phyloP scores from a whole-genome alignment of 2,113 vertebrate species.

The Fulica atra region DNA sequence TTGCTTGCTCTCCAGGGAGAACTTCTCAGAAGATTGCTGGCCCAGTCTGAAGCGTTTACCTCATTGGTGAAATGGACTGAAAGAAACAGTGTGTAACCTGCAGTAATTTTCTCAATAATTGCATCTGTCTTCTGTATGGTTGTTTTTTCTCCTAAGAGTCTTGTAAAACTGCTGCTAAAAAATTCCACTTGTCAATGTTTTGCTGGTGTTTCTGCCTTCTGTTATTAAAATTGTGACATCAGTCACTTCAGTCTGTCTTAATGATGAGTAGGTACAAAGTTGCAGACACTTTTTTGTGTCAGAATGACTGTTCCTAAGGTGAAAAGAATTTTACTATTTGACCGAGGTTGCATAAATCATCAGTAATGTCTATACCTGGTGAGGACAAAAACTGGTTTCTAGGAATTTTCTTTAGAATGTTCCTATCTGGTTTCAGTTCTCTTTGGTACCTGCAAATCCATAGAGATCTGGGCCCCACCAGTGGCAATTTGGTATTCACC shows the following conservation, averaged over 20 bases:
- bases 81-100: background rate
- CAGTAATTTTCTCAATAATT: background rate
- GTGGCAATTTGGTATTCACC: background rate
- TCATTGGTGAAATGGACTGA: background rate
- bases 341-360: background rate
- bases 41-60: background rate
- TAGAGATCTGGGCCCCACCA: background rate
- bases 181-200: slow-evolving; percentile 17
- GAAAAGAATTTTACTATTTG: background rate
- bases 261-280: background rate
- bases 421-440: background rate
- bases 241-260: background rate
- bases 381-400: background rate
- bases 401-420: background rate
- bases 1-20: background rate
- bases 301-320: background rate
- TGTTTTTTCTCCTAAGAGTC: background rate
- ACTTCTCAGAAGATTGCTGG: background rate
- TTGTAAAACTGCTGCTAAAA: background rate
- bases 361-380: background rate
- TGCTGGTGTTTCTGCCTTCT: slow-evolving; percentile 2
- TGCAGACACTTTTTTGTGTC: background rate
- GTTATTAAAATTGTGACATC: slow-evolving; percentile 17
- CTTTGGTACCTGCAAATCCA: background rate
- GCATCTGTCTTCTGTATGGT: background rate